A percentile compares a stretch with the other conserved stretches of the same genome.
Conservation (phyloP, 2,113 vertebrate genomes). For the Ptilonorhynchus violaceus region DNA sequence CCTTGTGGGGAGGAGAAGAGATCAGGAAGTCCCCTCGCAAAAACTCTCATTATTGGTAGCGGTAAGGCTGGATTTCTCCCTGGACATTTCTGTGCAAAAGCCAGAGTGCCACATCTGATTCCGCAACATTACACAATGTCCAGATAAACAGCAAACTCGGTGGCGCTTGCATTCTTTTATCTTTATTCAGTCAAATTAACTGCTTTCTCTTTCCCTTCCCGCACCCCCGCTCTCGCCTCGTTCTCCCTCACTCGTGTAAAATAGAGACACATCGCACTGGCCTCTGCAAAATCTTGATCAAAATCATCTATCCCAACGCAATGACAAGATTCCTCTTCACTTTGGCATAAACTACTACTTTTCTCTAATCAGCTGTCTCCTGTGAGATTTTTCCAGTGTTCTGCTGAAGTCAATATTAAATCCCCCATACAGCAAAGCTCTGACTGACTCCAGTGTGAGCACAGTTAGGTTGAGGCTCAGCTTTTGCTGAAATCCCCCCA, state of each 20-base stretch:
- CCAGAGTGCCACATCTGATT: slow-evolving; percentile 40
- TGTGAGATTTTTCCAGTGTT: slow-evolving; percentile 54
- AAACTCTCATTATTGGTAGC: background rate
- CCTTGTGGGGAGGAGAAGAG: background rate
- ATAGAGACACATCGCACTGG: slow-evolving; percentile 40
- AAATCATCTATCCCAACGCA: slow-evolving; percentile 60
- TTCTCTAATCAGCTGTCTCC: slow-evolving; percentile 63
- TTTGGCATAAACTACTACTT: slow-evolving; percentile 38
- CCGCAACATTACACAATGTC: slow-evolving; percentile 54
- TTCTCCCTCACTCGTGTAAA: slow-evolving; percentile 55
- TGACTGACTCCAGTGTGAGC: background rate
- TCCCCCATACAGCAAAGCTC: background rate
- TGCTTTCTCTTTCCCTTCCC: slow-evolving; percentile 44
- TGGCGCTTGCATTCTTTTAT: slow-evolving; percentile 51
- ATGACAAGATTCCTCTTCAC: slow-evolving; percentile 67
- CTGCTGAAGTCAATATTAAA: background rate
- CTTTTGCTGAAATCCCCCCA: background rate
- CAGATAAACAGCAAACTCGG: slow-evolving; percentile 55
- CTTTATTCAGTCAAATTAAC: slow-evolving; percentile 76
- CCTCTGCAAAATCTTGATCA: slow-evolving; percentile 63
- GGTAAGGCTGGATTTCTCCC: background rate
- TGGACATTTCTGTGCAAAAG: slow-evolving; percentile 43
- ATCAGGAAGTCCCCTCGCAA: background rate
- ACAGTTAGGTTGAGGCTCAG: background rate
- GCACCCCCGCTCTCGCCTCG: background rate